These are phyloP conservation scores for Auanema freiburgensis DNA, from an alignment of 2,888 invertebrate species.

Conservation along the genomic window DNA sequence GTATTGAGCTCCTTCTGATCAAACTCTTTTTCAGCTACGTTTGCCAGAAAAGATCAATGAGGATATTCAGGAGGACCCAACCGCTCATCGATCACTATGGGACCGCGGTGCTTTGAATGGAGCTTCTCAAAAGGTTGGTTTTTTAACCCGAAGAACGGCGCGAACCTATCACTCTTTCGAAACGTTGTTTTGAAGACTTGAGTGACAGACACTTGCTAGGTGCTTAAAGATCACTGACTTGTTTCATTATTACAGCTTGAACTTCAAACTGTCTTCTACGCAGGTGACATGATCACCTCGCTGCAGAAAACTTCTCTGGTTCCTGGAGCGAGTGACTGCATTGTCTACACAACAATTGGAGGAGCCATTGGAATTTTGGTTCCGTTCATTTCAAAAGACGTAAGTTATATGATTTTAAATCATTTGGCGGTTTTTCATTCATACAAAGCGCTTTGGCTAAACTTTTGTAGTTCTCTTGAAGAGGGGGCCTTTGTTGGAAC, in stretches of 20 bases:
- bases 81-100: conserved; percentile 96
- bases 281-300: conserved; percentile 94
- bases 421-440: not conserved
- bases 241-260: conserved; percentile 70
- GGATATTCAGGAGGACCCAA: conserved; percentile 98
- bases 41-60: conserved; percentile 88
- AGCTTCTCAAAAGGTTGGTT: conserved; percentile 87
- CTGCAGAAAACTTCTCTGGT: conserved; percentile 86
- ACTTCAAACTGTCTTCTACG: conserved; percentile 86
- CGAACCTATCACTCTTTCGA: not conserved
- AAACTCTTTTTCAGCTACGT: conserved; percentile 69
- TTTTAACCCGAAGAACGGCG: not conserved
- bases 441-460: not conserved
- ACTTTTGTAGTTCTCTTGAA: not conserved
- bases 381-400: conserved; percentile 85
- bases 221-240: not conserved
- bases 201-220: not conserved
- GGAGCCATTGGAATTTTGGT: conserved; percentile 89
- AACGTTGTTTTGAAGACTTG: conserved; percentile 4
- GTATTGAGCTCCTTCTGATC: too few species aligned
- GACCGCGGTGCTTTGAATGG: conserved; percentile 85
- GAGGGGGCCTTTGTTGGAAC: too few species aligned
- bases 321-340: conserved; percentile 93
- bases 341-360: conserved; percentile 92
- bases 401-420: conserved; percentile 34